phyloP scores from a whole-genome alignment of 1,140 invertebrate genomes.

The Drosophila sp. region DNA sequence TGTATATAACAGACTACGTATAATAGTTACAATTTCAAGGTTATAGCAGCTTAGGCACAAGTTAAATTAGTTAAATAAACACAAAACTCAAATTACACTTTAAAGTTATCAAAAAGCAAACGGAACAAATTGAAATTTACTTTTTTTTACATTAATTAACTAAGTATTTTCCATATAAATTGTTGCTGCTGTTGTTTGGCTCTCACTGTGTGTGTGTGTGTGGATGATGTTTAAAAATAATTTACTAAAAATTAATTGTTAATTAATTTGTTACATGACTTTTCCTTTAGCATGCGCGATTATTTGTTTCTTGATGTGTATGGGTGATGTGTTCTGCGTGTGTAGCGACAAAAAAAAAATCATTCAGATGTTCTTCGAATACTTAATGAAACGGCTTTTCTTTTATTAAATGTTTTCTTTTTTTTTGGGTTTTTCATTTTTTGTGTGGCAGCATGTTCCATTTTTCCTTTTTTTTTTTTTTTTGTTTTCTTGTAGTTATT shows the following conservation, averaged over 20 bases:
- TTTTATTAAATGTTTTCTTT: conserved; percentile 23
- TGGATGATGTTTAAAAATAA: conserved; percentile 56
- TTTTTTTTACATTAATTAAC: conserved; percentile 29
- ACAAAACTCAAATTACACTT: conserved; percentile 9
- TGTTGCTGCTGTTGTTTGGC: conserved; percentile 17
- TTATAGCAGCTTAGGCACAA: conserved; percentile 26
- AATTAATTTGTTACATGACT: conserved; percentile 22
- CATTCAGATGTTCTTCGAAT: conserved; percentile 74
- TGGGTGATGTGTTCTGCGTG: conserved; percentile 31
- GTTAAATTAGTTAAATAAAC: conserved; percentile 23
- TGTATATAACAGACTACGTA: conserved; percentile 39
- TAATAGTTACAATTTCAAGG: conserved; percentile 46
- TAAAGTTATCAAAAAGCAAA: conserved; percentile 8
- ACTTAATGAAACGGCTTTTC: conserved; percentile 49
- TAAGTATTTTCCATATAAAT: conserved; percentile 30
- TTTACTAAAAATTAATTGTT: conserved; percentile 65
- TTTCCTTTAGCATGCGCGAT: conserved; percentile 26
- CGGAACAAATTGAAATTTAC: conserved; percentile 11
- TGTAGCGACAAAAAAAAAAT: conserved; percentile 60
- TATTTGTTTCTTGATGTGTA: conserved; percentile 26
- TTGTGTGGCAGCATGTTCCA: conserved; percentile 52
- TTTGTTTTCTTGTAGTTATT: conserved; percentile 11
- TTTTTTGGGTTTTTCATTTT: conserved; percentile 15
- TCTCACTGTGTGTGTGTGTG: conserved; percentile 25
- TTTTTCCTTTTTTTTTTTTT: conserved; percentile 1